These are phyloP conservation scores for Oscheius sp. DNA, from an alignment of 2,888 invertebrate species.

Conservation along the genomic window DNA sequence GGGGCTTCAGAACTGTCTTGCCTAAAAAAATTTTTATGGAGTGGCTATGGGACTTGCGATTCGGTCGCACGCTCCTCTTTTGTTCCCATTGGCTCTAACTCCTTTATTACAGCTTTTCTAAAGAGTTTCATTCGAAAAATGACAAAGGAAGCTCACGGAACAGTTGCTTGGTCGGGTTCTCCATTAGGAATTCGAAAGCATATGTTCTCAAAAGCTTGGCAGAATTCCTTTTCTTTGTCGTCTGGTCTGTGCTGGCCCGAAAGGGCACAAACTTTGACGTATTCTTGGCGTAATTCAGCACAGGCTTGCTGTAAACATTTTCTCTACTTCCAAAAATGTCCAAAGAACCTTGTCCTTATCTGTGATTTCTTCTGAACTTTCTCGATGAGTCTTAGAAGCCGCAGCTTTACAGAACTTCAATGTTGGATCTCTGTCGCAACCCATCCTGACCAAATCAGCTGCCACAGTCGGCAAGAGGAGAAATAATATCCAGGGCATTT, in stretches of 20 bases:
- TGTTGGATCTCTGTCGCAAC: conserved; percentile 12
- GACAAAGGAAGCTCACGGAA: conserved; percentile 12
- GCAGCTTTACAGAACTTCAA: conserved; percentile 6
- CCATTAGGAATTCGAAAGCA: conserved; percentile 48
- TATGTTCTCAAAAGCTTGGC: conserved; percentile 61
- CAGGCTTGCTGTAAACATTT: conserved; percentile 56
- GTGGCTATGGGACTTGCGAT: neutral
- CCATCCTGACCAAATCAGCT: conserved; percentile 13
- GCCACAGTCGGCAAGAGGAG: neutral
- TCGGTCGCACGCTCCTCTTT: neutral
- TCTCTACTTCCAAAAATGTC: no score
- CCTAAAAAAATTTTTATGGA: neutral
- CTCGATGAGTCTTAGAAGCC: conserved; percentile 7
- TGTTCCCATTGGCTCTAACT: conserved; percentile 26
- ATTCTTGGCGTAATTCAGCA: conserved; percentile 56
- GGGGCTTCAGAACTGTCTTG: neutral
- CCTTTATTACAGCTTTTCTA: conserved; percentile 28
- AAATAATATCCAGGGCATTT: conserved; percentile 9
- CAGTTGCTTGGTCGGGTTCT: conserved; percentile 29
- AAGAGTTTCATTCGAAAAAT: neutral
- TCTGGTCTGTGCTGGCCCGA: conserved; percentile 31
- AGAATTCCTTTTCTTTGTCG: conserved; percentile 45
- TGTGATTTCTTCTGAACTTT: conserved; percentile 9
- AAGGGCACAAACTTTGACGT: conserved; percentile 48
- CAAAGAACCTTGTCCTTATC: conserved; percentile 11